Conservation (phyloP, 2,888 invertebrate species). For the Philaethria dido region DNA sequence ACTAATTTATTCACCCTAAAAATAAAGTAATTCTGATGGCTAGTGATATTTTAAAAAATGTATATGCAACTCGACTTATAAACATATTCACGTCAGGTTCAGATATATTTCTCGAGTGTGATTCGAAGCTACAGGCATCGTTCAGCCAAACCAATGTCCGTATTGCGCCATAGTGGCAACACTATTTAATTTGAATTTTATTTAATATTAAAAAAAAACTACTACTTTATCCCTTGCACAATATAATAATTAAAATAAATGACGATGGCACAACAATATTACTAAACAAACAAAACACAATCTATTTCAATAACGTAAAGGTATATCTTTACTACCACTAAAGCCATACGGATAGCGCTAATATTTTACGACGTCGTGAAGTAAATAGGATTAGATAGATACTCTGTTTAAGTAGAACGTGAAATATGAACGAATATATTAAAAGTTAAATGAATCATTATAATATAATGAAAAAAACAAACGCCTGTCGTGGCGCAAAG, state of each 20-base stretch:
- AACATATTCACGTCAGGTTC: too few species aligned
- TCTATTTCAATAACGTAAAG: conserved; percentile 22
- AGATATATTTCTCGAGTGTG: too few species aligned
- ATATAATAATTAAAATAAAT: not conserved
- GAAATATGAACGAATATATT: conserved; percentile 16
- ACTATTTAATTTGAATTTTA: too few species aligned
- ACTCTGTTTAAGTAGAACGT: conserved; percentile 27
- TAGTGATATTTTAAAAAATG: too few species aligned
- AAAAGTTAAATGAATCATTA: not conserved
- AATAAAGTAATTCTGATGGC: too few species aligned
- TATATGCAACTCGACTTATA: too few species aligned
- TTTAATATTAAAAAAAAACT: not conserved
- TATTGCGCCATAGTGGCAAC: too few species aligned
- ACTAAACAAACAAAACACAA: conserved; percentile 8
- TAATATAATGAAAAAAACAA: not conserved
- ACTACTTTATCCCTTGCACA: not conserved
- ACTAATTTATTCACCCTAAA: too few species aligned
- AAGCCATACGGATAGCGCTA: conserved; percentile 21
- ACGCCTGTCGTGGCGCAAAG: too few species aligned
- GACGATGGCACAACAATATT: not conserved
- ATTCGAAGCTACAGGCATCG: too few species aligned
- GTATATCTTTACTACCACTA: conserved; percentile 26
- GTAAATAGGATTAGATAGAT: conserved; percentile 30
- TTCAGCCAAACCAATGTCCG: too few species aligned
- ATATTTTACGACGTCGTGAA: conserved; percentile 30